Evolutionary conservation across 2,888 invertebrate species (phyloP), one percentile per base, ranked within the genome.

Genomic region (Anaspis maculata): DNA sequence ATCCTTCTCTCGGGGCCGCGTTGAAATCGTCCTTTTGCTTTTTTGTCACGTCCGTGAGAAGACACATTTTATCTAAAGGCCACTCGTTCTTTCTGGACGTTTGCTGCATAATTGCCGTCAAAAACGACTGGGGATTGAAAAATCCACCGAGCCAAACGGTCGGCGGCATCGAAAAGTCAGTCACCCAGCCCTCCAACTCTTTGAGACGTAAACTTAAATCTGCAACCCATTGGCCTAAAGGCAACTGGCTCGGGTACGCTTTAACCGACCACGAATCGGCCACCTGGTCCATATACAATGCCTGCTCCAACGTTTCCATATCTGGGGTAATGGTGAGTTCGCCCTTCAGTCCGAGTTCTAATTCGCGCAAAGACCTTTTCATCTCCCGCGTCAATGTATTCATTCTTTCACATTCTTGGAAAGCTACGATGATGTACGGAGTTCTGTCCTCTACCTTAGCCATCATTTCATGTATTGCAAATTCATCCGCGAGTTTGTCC

Each of bases 41-140:
- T 66, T 92, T 94, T 3, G 92, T 92, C 16, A 95, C 94, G 59
- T 95, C 95, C 55, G 91, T 92, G 63, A 88, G 83, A 25, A 95
- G 73, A 57, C 89, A 90, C 92, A 95, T 94, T 62, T 90, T 87
- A 68, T 95, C 94, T 39, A 95, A 70, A 0, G 95, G 94, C 86
- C 92, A 90, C 64, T 94, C 94, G 62, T 94, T 92, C 67, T 86
- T 92, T 27, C 94, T 74, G 1, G 95, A 94, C 32, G 92, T 92
- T 66, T 90, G 91, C 67, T 96, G 95, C 92, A 95, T 94, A 57
- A 95, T 92, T 19, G 95, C 95, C 0, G 95, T 95, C 16, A 96
- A 69, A 66, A 96, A 91, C 6, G 92, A 92, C 65, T 95, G 95
- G 0, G 95, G 95, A 68, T 95, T 95, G 69, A 95, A 95, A 65